Conservation (phyloP, 2,888 invertebrate species). For the Caenorhabditis angaria region DNA sequence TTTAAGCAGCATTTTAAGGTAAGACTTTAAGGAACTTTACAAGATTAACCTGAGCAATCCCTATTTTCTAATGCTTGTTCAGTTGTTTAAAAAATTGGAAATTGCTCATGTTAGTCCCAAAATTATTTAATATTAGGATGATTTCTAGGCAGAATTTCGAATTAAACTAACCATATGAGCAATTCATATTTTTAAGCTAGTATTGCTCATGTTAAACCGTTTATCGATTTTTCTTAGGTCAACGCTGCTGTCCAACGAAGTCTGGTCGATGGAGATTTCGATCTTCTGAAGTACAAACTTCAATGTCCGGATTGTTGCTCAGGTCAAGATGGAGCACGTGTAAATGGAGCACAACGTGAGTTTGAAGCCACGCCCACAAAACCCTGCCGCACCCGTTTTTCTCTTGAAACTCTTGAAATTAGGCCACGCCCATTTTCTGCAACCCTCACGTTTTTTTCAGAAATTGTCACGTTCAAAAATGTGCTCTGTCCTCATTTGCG, state of each 20-base stretch:
- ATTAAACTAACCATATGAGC: too few relatives aligned
- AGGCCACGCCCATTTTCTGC: too few relatives aligned
- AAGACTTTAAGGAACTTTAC: conserved; percentile 54
- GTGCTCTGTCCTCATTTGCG: conserved; percentile 70
- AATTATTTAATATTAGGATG: too few relatives aligned
- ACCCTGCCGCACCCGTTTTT: background rate
- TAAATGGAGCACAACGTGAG: conserved; percentile 60
- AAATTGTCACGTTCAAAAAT: conserved; percentile 66
- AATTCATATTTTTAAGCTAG: too few relatives aligned
- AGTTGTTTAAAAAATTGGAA: too few relatives aligned
- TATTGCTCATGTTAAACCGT: too few relatives aligned
- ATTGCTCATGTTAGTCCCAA: too few relatives aligned
- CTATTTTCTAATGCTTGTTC: background rate
- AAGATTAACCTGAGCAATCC: background rate
- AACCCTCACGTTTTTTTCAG: conserved; percentile 16
- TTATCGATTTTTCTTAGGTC: conserved; percentile 39
- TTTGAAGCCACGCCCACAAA: conserved; percentile 3
- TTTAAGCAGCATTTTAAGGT: conserved; percentile 68
- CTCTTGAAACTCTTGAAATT: background rate
- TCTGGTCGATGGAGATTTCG: conserved; percentile 66
- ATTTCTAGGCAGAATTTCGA: too few relatives aligned
- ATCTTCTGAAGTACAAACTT: conserved; percentile 66
- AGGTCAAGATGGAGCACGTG: conserved; percentile 48
- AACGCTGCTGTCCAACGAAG: conserved; percentile 67
- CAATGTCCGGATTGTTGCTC: conserved; percentile 67